phyloP scores from a whole-genome alignment of 2,797 vertebrate species.

The Paratrypauchen microcephalus region DNA sequence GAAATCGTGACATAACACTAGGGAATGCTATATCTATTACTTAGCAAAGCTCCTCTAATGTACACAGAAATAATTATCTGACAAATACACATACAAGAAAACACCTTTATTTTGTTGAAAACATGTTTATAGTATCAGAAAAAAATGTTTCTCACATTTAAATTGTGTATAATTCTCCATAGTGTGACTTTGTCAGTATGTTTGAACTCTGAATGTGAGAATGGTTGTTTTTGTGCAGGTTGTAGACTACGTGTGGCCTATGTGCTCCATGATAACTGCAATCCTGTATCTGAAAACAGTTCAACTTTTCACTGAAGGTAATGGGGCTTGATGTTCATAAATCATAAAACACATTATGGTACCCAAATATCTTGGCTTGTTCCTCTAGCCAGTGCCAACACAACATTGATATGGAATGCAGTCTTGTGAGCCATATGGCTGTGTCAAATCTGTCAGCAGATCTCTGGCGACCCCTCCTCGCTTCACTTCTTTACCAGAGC shows the following conservation, averaged over 20 bases:
- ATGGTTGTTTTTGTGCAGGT: neutral
- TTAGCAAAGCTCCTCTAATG: too few species aligned
- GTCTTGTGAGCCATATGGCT: conserved; percentile 48
- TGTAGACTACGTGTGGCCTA: too few species aligned
- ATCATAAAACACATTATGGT: conserved; percentile 32
- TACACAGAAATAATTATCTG: too few species aligned
- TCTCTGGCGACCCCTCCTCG: conserved; percentile 41
- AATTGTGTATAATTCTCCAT: too few species aligned
- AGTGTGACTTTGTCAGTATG: too few species aligned
- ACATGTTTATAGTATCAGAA: too few species aligned
- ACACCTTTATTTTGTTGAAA: too few species aligned
- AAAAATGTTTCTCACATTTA: too few species aligned
- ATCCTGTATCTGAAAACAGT: neutral
- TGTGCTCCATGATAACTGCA: neutral
- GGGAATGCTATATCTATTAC: too few species aligned
- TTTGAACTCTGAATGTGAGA: neutral
- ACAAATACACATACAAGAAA: too few species aligned
- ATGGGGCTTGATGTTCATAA: conserved; percentile 37
- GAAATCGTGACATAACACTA: too few species aligned
- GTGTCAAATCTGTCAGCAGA: conserved; percentile 47
- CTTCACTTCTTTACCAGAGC: conserved; percentile 29
- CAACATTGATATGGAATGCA: conserved; percentile 22
- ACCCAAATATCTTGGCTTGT: conserved; percentile 14
- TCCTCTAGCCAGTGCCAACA: conserved; percentile 27
- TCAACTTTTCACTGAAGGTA: conserved; percentile 44